phyloP scores from a whole-genome alignment of 2,797 vertebrate genomes.

The Acipenser transmontanus region DNA sequence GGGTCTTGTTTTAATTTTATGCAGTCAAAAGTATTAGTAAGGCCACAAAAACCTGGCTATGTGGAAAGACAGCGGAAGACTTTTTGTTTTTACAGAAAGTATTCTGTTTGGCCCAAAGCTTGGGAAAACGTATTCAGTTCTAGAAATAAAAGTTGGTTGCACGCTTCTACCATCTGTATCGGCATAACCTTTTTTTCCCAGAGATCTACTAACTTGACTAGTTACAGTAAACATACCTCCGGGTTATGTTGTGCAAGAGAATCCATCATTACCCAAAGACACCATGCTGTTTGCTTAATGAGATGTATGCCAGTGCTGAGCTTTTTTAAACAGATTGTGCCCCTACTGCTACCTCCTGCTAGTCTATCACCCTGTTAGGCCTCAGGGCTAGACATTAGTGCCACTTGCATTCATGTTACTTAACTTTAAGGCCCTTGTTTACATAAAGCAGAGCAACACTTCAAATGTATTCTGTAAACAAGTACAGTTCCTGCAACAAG shows the following conservation, averaged over 20 bases:
- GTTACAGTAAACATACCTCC: slow-evolving; percentile 36
- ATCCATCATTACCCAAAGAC: slow-evolving; percentile 64
- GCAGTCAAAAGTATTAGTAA: too few relatives aligned
- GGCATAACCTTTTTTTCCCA: background rate
- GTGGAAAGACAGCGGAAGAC: too few relatives aligned
- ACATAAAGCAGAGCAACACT: background rate
- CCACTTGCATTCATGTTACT: background rate
- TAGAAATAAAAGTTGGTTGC: too few relatives aligned
- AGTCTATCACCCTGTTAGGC: slow-evolving; percentile 45
- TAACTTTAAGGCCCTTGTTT: background rate
- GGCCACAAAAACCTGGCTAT: too few relatives aligned
- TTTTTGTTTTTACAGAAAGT: too few relatives aligned
- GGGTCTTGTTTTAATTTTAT: too few relatives aligned
- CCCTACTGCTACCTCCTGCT: slow-evolving; percentile 44
- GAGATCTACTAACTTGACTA: slow-evolving; percentile 18
- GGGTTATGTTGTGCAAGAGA: slow-evolving; percentile 52
- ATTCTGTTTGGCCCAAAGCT: background rate
- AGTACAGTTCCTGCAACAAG: too few relatives aligned
- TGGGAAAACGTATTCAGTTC: background rate
- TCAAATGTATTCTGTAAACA: slow-evolving; percentile 10
- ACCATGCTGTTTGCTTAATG: slow-evolving; percentile 68
- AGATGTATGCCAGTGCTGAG: slow-evolving; percentile 56
- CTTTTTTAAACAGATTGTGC: slow-evolving; percentile 52
- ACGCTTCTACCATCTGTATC: background rate
- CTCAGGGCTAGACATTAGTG: slow-evolving; percentile 41